phyloP scores from a whole-genome alignment of 2,113 vertebrate genomes.

The Origma solitaria region DNA sequence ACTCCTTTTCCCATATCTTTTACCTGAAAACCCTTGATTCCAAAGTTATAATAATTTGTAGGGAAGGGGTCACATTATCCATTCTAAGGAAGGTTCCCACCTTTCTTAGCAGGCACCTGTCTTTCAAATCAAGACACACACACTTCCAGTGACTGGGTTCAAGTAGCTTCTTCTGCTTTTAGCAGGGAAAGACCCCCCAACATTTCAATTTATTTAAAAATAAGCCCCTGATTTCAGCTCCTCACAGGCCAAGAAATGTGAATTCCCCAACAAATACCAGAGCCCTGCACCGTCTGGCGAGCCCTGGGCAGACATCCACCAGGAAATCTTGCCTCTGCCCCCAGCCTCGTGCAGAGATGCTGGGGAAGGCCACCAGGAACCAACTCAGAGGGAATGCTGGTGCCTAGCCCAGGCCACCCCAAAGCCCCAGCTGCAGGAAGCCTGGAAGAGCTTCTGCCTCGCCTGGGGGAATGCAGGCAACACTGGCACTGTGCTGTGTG shows the following conservation, averaged over 20 bases:
- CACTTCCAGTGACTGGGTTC: background rate
- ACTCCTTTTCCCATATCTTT: too few relatives aligned
- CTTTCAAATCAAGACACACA: too few relatives aligned
- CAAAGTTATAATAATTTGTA: too few relatives aligned
- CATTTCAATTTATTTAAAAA: background rate
- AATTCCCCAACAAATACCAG: background rate
- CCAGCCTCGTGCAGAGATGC: fast-evolving
- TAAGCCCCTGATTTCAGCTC: background rate
- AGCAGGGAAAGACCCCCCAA: background rate
- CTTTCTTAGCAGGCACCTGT: too few relatives aligned
- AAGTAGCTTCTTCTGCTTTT: background rate
- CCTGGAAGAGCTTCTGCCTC: background rate
- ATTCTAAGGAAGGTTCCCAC: too few relatives aligned
- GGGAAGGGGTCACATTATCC: too few relatives aligned
- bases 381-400: fast-evolving
- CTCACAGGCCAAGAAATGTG: background rate
- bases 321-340: fast-evolving
- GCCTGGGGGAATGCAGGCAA: background rate
- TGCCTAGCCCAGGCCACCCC: fast-evolving
- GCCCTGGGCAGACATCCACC: background rate
- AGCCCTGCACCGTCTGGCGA: background rate
- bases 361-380: background rate
- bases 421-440: fast-evolving
- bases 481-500: fast-evolving
- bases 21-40: too few relatives aligned